A percentile compares a stretch with the other conserved stretches of the same genome.
Conservation (phyloP, 2,113 vertebrate genomes). For the Amazona vittata region DNA sequence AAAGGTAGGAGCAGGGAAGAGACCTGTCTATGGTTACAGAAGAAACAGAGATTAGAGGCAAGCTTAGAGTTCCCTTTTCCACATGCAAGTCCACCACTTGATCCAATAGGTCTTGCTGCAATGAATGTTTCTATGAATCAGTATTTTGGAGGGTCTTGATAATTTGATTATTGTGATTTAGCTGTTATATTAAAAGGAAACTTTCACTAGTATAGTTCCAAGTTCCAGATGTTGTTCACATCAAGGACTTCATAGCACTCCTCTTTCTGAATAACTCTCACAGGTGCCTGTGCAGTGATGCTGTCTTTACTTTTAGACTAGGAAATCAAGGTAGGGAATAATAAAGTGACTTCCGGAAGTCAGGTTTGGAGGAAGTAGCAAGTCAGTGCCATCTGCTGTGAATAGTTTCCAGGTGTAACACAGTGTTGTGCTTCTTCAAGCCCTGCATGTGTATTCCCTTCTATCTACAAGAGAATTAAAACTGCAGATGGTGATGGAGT, state of each 20-base stretch:
- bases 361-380: background rate
- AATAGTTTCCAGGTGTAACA: background rate
- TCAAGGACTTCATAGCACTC: background rate
- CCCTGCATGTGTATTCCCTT: accelerated
- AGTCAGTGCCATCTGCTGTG: background rate
- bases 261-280: background rate
- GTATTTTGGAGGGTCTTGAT: background rate
- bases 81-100: background rate
- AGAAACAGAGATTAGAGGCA: background rate
- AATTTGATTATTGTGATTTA: background rate
- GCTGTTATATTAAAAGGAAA: background rate
- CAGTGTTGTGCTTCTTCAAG: background rate
- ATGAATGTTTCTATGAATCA: background rate
- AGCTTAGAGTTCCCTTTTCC: background rate
- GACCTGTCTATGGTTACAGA: background rate
- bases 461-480: background rate
- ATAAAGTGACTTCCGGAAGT: background rate
- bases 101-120: background rate
- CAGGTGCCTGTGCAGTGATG: background rate
- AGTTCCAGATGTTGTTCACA: background rate
- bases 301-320: background rate
- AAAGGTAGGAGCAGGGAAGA: background rate
- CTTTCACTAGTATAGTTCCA: background rate
- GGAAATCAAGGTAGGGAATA: background rate
- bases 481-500: background rate